Evolutionary conservation across 1,140 invertebrate genomes (phyloP), one percentile per base, ranked within the genome.

Genomic region (Musca domestica): DNA sequence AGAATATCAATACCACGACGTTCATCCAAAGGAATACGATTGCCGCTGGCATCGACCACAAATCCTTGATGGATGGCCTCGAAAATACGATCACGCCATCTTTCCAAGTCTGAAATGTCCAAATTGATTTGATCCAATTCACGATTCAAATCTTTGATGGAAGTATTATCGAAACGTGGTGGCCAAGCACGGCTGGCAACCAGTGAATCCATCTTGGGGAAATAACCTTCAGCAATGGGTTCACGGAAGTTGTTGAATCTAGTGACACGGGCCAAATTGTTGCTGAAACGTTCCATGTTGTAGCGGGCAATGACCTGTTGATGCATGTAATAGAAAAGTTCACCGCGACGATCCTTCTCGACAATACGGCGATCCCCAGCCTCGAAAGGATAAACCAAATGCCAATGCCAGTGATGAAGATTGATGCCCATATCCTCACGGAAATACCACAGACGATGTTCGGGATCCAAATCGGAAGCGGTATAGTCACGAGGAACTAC

Each of bases 321-420:
- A 78, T 92, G 90, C 89, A 91, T 91, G 74, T 91, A 91, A 71
- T 90, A 92, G 83, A 92, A 92, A 0, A 92, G 82, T 75, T 92
- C 91, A 1, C 91, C 91, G 20, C 90, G 83, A 25, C 90, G 79
- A 80, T 92, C 88, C 78, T 90, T 90, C 72, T 84, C 80, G 1
- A 91, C 89, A 56, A 90, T 85, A 47, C 77, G 74, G n/a, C 81
- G 82, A 56, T 83, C 80, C 14, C 84, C 77, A 1, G 86, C 85
- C 67, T 89, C 87, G 74, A 88, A 89, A 1, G 91, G 91, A 74
- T 92, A 93, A 3, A 92, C 89, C 66, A 93, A 82, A 81, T 93
- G 91, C 91, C 88, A 91, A 81, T 95, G 92, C 92, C 92, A 95
- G 74, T 95, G 91, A 78, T 90, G 88, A 1, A 90, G 84, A 79